A percentile compares a stretch with the other conserved stretches of the same genome.
phyloP scores from a whole-genome alignment of 2,888 invertebrate genomes.

The Lydus trimaculatus region DNA sequence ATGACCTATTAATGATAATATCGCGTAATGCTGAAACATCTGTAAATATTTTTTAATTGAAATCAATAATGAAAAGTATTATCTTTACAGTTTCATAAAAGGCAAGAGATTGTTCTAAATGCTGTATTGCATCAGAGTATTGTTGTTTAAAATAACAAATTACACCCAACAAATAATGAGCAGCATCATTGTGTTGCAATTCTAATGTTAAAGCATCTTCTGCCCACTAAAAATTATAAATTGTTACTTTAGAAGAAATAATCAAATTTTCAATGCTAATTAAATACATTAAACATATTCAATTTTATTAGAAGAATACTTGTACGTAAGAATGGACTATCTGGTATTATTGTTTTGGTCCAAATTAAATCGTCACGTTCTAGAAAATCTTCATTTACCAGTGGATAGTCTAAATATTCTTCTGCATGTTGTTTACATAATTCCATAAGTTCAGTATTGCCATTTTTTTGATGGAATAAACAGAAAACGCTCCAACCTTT shows the following conservation, averaged over 20 bases:
- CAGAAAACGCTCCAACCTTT: conserved; percentile 55
- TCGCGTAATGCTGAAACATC: conserved; percentile 52
- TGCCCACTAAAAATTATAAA: conserved; percentile 52
- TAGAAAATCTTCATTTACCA: conserved; percentile 37
- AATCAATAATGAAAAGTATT: too few relatives aligned
- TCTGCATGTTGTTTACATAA: conserved; percentile 50
- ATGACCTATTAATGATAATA: conserved; percentile 52
- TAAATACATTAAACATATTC: conserved; percentile 45
- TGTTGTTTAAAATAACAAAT: conserved; percentile 50
- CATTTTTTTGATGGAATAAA: conserved; percentile 50
- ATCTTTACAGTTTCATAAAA: conserved; percentile 48
- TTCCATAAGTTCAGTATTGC: conserved; percentile 51
- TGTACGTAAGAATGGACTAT: conserved; percentile 49
- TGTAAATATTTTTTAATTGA: too few relatives aligned
- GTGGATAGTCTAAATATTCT: conserved; percentile 42
- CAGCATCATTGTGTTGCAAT: conserved; percentile 42
- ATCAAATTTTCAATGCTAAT: too few relatives aligned
- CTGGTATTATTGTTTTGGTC: conserved; percentile 46
- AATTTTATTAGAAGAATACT: conserved; percentile 53
- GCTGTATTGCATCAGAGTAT: conserved; percentile 51
- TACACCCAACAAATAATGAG: conserved; percentile 54
- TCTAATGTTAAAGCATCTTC: conserved; percentile 52
- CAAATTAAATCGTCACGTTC: conserved; percentile 51
- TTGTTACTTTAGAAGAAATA: too few relatives aligned
- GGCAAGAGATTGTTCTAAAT: conserved; percentile 50